A percentile compares a stretch with the other conserved stretches of the same genome.
These are phyloP conservation scores for Podiceps cristatus DNA, from an alignment of 2,113 vertebrate species.

Conservation along the genomic window DNA sequence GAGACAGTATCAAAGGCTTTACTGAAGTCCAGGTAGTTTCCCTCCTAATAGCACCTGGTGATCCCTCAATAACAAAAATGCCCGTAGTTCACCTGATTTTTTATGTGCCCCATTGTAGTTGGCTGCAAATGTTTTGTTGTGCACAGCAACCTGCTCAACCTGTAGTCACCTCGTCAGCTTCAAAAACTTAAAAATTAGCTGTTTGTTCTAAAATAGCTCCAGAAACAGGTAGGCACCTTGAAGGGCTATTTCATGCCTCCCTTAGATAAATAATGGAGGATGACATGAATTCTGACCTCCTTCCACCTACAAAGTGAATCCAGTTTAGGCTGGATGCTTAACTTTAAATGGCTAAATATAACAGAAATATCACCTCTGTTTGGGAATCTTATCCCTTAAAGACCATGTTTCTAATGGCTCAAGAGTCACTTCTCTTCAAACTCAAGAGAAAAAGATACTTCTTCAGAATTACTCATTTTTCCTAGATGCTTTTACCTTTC, in stretches of 20 bases:
- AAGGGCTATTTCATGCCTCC: background rate
- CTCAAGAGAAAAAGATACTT: background rate
- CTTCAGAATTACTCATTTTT: background rate
- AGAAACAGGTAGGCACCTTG: background rate
- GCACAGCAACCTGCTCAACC: background rate
- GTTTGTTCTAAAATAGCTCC: background rate
- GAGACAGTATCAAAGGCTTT: no score
- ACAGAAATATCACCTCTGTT: background rate
- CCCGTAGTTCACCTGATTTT: background rate
- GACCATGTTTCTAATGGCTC: background rate
- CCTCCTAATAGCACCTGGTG: accelerated
- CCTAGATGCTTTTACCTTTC: background rate
- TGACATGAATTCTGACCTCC: background rate
- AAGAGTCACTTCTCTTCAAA: background rate
- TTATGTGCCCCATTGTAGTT: background rate
- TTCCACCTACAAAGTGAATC: background rate
- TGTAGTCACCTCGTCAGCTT: background rate
- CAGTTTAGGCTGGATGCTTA: background rate
- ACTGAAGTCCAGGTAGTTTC: background rate
- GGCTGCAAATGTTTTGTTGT: background rate
- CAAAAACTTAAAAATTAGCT: background rate
- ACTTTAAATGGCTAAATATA: background rate
- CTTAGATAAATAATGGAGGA: background rate
- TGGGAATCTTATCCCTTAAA: background rate
- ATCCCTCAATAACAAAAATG: background rate